These are phyloP conservation scores for Trichosurus vulpecula DNA, from an alignment of 2,797 vertebrate species.

Conservation along the genomic window DNA sequence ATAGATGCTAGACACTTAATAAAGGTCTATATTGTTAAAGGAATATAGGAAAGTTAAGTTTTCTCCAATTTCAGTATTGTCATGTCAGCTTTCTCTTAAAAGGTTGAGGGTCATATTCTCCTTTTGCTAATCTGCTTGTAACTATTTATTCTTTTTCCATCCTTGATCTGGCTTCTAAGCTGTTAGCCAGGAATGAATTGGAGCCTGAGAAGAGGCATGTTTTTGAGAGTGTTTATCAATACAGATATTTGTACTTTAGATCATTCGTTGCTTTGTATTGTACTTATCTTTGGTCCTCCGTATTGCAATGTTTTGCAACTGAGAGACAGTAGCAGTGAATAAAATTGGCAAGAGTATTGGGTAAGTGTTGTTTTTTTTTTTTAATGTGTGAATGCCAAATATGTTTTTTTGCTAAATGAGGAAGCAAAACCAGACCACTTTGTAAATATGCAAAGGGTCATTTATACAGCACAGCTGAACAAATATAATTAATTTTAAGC, in stretches of 20 bases:
- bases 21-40: background rate
- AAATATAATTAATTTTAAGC: background rate
- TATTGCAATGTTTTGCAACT: background rate
- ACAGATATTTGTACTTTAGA: background rate
- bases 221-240: background rate
- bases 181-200: background rate
- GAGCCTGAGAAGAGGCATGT: background rate
- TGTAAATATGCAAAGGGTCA: background rate
- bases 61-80: background rate
- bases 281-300: background rate
- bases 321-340: background rate
- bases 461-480: background rate
- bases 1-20: background rate
- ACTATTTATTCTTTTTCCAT: background rate
- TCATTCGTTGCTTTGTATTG: background rate
- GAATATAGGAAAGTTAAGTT: background rate
- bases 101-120: background rate
- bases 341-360: background rate
- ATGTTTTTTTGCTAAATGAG: background rate
- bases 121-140: background rate
- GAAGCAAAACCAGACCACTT: background rate
- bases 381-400: background rate
- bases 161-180: background rate
- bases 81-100: background rate
- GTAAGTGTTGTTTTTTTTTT: background rate